Base-by-base conservation (phyloP, 2,888 invertebrate genomes). In the Thalpophila matura region DNA sequence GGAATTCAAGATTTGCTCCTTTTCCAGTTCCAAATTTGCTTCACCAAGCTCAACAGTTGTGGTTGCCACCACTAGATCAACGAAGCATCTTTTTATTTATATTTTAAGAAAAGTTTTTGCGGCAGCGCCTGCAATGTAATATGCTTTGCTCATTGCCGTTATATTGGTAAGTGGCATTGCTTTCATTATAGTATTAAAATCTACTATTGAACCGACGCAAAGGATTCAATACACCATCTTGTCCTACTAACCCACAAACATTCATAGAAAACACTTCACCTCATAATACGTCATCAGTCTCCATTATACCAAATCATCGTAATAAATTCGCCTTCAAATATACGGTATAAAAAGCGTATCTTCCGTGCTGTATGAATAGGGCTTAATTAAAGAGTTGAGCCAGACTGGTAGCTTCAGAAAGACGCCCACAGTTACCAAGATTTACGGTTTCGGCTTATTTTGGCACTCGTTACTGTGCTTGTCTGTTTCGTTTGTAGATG, bases 341-440 rank as follows among this genome's bases (percentile, higher is more conserved):
- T 12, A 22, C 3, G 2, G 16, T 16, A 55, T 55, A 33, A 31
- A 50, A 33, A 56, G 31, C 35, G 9, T 37, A 42, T 57, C 27
- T 53, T 26, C 37, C 20, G 31, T 27, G 24, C 16, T 3, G 10
- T 26, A 49, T 78, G 77, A 73, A 76, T 67, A 73, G 55, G 46
- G 29, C 35, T 59, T 64, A 54, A 61, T 77, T 64, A 76, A 40
- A 38, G 40, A 58, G 33, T 27, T 16, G 2, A n/a, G 9, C 5
- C 27, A 27, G 1, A 5, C 6, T 37, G 22, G 10, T n/a, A 7
- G 38, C n/a, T 49, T 31, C 6, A 47, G 22, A 10, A 43, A 45
- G 9, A 31, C 50, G 43, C 51, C 53, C 27, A 66, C 56, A 14
- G 22, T 45, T 26, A 61, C 57, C 22, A 27, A 20, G 20, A 40